These are phyloP conservation scores for Helicoverpa armigera DNA, from an alignment of 1,140 invertebrate species.

Conservation along the genomic window DNA sequence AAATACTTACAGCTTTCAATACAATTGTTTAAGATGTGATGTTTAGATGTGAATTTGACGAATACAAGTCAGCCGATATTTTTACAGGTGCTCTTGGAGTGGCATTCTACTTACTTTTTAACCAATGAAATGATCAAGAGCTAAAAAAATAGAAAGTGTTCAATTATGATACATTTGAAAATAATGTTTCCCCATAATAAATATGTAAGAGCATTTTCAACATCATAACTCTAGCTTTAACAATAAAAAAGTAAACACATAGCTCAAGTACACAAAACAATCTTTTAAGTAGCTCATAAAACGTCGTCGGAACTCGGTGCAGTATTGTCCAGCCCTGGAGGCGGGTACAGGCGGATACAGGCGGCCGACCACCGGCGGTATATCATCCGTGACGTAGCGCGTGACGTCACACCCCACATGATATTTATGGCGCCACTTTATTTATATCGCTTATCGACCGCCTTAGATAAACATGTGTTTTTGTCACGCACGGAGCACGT, in stretches of 20 bases:
- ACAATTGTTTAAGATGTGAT: too few relatives aligned
- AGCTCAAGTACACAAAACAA: slow-evolving; percentile 1
- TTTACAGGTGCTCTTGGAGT: too few relatives aligned
- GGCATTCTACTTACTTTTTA: too few relatives aligned
- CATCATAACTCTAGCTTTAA: not conserved
- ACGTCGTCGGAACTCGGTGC: not conserved
- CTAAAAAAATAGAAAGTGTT: too few relatives aligned
- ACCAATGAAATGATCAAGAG: too few relatives aligned
- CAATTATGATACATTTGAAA: too few relatives aligned
- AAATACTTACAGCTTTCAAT: too few relatives aligned
- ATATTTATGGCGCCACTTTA: slow-evolving; percentile 39
- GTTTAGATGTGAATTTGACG: too few relatives aligned
- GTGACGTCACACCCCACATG: slow-evolving; percentile 27
- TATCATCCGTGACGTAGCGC: slow-evolving; percentile 25
- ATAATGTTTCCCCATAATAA: too few relatives aligned
- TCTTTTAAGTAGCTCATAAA: slow-evolving; percentile 10
- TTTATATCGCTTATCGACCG: slow-evolving; percentile 38
- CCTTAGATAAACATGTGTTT: slow-evolving; percentile 39
- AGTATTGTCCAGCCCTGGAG: slow-evolving; percentile 14
- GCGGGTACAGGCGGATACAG: not conserved
- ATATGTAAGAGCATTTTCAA: too few relatives aligned
- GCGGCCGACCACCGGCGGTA: not conserved
- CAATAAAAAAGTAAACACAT: not conserved
- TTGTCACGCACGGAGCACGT: slow-evolving; percentile 20
- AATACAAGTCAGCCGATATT: too few relatives aligned